Percentiles rank a stretch among this genome's conserved stretches.
phyloP scores from a whole-genome alignment of 2,797 vertebrate genomes.

The Enteromius unitaeniatus region DNA sequence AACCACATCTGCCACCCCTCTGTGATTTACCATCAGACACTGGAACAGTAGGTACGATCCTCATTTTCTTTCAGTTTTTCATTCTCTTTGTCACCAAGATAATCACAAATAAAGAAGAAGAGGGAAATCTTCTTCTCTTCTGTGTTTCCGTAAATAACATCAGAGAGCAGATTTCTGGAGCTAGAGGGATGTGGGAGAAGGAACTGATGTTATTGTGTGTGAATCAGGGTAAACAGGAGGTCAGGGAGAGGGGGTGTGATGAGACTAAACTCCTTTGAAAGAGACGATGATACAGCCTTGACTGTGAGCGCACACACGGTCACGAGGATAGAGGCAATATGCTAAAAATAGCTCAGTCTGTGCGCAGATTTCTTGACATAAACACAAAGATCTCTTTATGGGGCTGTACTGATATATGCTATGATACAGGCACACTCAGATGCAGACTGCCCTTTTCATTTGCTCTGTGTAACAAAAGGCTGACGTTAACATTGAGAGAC shows the following conservation, averaged over 20 bases:
- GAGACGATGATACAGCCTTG: conserved; percentile 20
- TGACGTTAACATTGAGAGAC: conserved; percentile 28
- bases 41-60: conserved; percentile 72
- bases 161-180: conserved; percentile 49
- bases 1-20: conserved; percentile 64
- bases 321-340: conserved; percentile 29
- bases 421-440: conserved; percentile 28
- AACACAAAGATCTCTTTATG: conserved; percentile 27
- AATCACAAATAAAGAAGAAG: conserved; percentile 48
- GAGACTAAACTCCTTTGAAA: conserved; percentile 38
- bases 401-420: conserved; percentile 2
- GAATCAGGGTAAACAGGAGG: conserved; percentile 51
- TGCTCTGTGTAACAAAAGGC: conserved; percentile 21
- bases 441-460: background rate
- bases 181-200: conserved; percentile 61
- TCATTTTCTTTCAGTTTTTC: conserved; percentile 72
- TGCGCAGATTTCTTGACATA: conserved; percentile 14
- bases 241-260: conserved; percentile 37
- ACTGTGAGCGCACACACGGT: background rate
- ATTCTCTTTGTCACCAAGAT: conserved; percentile 53
- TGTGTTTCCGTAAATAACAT: conserved; percentile 57
- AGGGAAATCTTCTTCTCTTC: conserved; percentile 44
- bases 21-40: conserved; percentile 69
- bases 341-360: conserved; percentile 34
- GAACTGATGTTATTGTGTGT: conserved; percentile 62